These are phyloP conservation scores for Gryon sp. DNA, from an alignment of 1,140 invertebrate species.

Conservation along the genomic window DNA sequence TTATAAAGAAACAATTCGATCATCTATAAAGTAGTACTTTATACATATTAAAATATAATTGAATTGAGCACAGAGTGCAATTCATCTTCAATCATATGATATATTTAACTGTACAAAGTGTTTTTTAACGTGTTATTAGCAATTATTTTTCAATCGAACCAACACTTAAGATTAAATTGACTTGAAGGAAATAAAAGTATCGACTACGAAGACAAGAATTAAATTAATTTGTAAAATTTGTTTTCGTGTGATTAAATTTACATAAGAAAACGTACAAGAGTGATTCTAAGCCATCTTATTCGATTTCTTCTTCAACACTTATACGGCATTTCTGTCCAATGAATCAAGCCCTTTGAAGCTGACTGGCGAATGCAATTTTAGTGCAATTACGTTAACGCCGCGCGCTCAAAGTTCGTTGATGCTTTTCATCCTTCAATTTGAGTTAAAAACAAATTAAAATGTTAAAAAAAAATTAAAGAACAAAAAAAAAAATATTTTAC, in stretches of 20 bases:
- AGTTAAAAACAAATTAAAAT: constrained; percentile 39
- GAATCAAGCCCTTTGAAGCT: constrained; percentile 32
- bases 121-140: too few species aligned
- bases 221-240: constrained; percentile 12
- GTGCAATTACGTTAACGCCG: constrained; percentile 21
- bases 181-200: too few species aligned
- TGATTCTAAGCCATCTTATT: constrained; percentile 18
- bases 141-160: too few species aligned
- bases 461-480: constrained; percentile 35
- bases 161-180: too few species aligned
- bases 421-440: constrained; percentile 4
- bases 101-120: too few species aligned
- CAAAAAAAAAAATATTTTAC: too few species aligned
- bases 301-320: constrained; percentile 48
- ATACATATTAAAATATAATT: too few species aligned
- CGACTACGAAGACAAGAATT: too few species aligned
- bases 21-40: too few species aligned
- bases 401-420: constrained; percentile 5
- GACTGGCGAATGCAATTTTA: constrained; percentile 37
- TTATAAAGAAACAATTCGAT: too few species aligned
- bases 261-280: constrained; percentile 42
- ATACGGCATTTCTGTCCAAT: constrained; percentile 37
- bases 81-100: too few species aligned
- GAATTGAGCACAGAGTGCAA: too few species aligned
- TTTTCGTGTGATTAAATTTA: constrained; percentile 31